Conservation (phyloP, 37 sponge, comb jelly and placozoan genomes). For the Crambe crambe region DNA sequence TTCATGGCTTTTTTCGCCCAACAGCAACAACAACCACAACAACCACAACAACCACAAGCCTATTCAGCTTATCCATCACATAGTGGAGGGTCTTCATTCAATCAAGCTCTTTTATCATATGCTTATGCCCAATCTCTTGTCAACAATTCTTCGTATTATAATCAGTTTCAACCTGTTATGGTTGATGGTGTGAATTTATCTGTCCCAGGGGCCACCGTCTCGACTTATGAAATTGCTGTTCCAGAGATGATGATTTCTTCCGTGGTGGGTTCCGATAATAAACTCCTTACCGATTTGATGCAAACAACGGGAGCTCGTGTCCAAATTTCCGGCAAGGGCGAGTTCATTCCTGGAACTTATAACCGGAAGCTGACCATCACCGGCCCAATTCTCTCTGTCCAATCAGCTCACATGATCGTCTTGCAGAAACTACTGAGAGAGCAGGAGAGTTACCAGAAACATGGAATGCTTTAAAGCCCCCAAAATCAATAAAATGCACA, state of each 20-base stretch:
- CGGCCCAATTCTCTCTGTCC: constrained; percentile 69
- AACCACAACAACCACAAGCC: neutral
- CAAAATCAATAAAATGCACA: neutral
- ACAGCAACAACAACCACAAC: constrained; percentile 31
- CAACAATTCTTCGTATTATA: constrained; percentile 29
- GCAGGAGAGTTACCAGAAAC: constrained; percentile 57
- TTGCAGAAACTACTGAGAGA: constrained; percentile 71
- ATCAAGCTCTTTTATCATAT: constrained; percentile 41
- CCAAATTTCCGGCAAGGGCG: constrained; percentile 69
- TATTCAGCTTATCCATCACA: neutral
- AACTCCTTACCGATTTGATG: constrained; percentile 65
- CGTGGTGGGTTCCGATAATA: constrained; percentile 57
- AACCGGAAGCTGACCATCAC: constrained; percentile 78
- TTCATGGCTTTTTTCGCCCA: constrained; percentile 17
- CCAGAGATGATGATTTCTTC: constrained; percentile 71
- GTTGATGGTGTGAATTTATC: constrained; percentile 67
- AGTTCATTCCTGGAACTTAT: constrained; percentile 86
- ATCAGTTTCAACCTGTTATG: constrained; percentile 44
- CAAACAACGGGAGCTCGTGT: constrained; percentile 57
- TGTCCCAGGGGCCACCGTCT: constrained; percentile 70
- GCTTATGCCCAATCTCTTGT: constrained; percentile 56
- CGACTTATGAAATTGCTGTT: constrained; percentile 78
- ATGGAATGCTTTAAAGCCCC: constrained; percentile 26
- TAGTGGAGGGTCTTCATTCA: neutral
- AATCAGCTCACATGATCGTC: constrained; percentile 75